Evolutionary conservation across 2,888 invertebrate genomes (phyloP).

Genomic region (Nephrotoma flavescens): DNA sequence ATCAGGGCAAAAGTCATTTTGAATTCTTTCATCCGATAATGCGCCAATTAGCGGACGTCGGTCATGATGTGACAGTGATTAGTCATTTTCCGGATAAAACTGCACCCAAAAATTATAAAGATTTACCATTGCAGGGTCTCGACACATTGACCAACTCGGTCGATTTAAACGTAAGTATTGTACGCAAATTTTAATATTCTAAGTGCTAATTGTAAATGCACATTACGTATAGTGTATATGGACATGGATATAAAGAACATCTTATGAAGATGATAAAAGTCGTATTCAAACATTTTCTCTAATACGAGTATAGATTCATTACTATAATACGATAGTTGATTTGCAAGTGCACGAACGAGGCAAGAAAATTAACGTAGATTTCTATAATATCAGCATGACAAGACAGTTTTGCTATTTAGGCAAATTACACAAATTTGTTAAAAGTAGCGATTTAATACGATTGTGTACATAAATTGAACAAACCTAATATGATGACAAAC

Average conservation of each 20-base stretch:
- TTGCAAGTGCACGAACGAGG: too few relatives aligned
- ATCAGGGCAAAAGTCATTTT: conserved; percentile 34
- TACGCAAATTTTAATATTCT: background rate
- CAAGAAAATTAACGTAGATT: too few relatives aligned
- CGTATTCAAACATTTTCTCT: too few relatives aligned
- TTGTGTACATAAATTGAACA: background rate
- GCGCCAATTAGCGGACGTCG: conserved; percentile 32
- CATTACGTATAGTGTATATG: too few relatives aligned
- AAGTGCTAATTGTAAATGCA: background rate
- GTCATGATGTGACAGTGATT: conserved; percentile 36
- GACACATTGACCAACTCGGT: conserved; percentile 22
- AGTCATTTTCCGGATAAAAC: conserved; percentile 33
- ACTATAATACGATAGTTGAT: too few relatives aligned
- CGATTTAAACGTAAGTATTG: conserved; percentile 23
- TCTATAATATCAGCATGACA: background rate
- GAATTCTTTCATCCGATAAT: conserved; percentile 34
- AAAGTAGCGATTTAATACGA: background rate
- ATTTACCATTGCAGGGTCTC: conserved; percentile 21
- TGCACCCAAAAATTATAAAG: conserved; percentile 26
- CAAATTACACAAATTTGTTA: background rate
- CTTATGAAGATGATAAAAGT: too few relatives aligned
- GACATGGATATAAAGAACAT: too few relatives aligned
- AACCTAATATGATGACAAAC: background rate
- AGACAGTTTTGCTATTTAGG: background rate
- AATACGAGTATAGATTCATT: background rate